phyloP scores from a whole-genome alignment of 2,888 invertebrate species.

The Lasioglossum lativentre region DNA sequence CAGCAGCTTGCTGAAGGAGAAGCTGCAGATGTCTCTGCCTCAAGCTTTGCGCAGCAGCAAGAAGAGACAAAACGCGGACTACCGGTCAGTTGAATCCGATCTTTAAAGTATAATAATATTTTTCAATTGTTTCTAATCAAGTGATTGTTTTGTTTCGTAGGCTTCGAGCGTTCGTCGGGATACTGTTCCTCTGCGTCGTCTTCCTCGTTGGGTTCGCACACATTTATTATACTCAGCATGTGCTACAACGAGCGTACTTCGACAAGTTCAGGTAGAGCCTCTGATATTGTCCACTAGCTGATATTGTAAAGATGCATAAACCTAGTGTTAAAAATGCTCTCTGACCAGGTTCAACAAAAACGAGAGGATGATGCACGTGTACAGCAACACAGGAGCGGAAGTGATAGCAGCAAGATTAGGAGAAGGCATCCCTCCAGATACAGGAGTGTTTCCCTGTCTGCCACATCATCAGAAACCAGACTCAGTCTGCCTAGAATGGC shows the following conservation, averaged over 20 bases:
- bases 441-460: conserved; percentile 91
- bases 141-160: conserved; percentile 83
- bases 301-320: not conserved
- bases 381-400: conserved; percentile 89
- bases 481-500: conserved; percentile 92
- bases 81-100: conserved; percentile 73
- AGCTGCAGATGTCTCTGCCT: conserved; percentile 88
- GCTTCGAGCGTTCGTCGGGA: conserved; percentile 92
- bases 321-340: not conserved
- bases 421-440: conserved; percentile 83
- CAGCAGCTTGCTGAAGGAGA: conserved; percentile 93
- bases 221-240: conserved; percentile 92
- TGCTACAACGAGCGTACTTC: conserved; percentile 93
- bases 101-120: not conserved
- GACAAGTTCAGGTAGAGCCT: conserved; percentile 87
- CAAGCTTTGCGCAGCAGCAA: conserved; percentile 81
- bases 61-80: conserved; percentile 82
- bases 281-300: not conserved
- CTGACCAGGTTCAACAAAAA: conserved; percentile 90
- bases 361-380: conserved; percentile 90
- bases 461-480: conserved; percentile 84
- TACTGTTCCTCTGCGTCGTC: conserved; percentile 92
- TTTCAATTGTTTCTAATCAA: not conserved
- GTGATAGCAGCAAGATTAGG: conserved; percentile 89
- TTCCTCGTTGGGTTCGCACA: conserved; percentile 94